phyloP scores from a whole-genome alignment of 2,888 invertebrate genomes.

The Lymantria monacha region DNA sequence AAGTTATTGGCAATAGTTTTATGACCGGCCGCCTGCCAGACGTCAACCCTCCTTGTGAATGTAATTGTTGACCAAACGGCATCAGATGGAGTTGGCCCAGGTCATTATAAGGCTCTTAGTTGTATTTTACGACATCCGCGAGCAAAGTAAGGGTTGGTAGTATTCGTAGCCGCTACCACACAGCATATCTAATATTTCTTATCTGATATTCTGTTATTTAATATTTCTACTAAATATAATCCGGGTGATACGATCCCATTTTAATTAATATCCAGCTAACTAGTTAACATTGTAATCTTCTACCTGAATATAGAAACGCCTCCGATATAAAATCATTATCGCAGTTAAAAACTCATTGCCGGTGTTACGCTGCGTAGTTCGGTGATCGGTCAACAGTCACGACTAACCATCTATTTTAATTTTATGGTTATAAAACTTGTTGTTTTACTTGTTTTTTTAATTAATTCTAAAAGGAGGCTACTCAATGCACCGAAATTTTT shows the following conservation, averaged over 20 bases:
- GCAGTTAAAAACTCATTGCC: slow-evolving; percentile 13
- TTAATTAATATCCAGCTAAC: slow-evolving; percentile 6
- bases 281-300: slow-evolving; percentile 9
- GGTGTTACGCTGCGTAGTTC: slow-evolving; percentile 28
- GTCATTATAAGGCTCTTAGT: too few relatives aligned
- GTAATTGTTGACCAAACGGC: too few relatives aligned
- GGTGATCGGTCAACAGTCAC: slow-evolving; percentile 19
- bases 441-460: neutral
- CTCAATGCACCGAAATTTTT: neutral
- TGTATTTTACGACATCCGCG: too few relatives aligned
- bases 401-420: slow-evolving; percentile 12
- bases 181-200: too few relatives aligned
- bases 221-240: too few relatives aligned
- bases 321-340: slow-evolving; percentile 16
- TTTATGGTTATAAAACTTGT: slow-evolving; percentile 12
- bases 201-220: too few relatives aligned
- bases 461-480: neutral
- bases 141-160: too few relatives aligned
- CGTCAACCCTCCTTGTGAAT: too few relatives aligned
- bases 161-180: too few relatives aligned
- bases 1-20: too few relatives aligned
- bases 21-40: too few relatives aligned
- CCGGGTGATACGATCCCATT: neutral
- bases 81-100: too few relatives aligned
- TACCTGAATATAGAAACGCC: slow-evolving; percentile 10